Evolutionary conservation across 2,888 invertebrate species (phyloP).

Genomic region (Lycocerus yunnanus): DNA sequence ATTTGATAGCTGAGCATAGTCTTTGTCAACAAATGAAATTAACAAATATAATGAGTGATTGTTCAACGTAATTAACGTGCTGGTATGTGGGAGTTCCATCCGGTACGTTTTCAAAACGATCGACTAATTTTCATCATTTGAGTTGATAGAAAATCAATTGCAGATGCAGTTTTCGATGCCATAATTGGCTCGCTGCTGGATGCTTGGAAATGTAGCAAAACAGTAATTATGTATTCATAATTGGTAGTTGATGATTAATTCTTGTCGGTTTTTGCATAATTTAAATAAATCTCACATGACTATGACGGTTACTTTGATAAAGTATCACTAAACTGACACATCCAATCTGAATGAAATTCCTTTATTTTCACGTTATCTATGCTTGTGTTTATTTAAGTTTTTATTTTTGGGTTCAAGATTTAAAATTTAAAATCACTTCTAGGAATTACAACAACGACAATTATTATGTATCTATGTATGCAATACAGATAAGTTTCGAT

Average conservation of each 20-base stretch:
- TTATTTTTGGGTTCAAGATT: too few relatives aligned
- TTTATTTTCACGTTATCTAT: too few relatives aligned
- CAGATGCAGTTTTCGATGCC: not conserved
- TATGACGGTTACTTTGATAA: slow-evolving; percentile 15
- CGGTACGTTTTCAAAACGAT: not conserved
- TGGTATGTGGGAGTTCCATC: slow-evolving; percentile 6
- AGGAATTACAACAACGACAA: too few relatives aligned
- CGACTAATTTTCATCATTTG: not conserved
- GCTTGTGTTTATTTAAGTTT: too few relatives aligned
- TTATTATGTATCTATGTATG: too few relatives aligned
- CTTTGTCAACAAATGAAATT: not conserved
- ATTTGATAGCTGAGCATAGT: not conserved
- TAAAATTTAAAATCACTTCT: too few relatives aligned
- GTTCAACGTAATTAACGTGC: slow-evolving; percentile 6
- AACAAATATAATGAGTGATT: slow-evolving; percentile 10
- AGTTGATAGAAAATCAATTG: not conserved
- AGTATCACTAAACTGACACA: not conserved
- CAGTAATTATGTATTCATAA: slow-evolving; percentile 7
- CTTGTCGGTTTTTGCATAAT: not conserved
- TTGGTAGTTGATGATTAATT: slow-evolving; percentile 8
- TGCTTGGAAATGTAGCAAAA: slow-evolving; percentile 8
- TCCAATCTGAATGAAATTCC: not conserved
- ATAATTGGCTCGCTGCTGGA: not conserved
- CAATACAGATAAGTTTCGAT: too few relatives aligned
- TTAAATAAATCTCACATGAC: slow-evolving; percentile 6